Conservation (phyloP, 2,113 vertebrate genomes). For the Lophura nycthemera region DNA sequence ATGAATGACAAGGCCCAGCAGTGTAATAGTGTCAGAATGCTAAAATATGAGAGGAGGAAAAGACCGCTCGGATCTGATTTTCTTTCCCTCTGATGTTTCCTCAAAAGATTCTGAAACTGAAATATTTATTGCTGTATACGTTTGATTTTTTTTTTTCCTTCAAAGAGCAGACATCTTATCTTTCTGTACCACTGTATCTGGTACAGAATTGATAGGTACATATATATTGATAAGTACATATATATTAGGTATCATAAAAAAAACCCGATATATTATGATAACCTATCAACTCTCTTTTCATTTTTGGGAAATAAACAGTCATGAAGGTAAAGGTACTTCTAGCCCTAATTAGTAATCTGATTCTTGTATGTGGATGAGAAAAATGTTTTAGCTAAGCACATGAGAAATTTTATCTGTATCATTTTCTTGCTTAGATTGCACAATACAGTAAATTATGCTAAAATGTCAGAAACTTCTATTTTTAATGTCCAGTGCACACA, state of each 20-base stretch:
- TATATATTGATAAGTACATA: neutral
- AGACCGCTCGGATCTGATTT: constrained; percentile 22
- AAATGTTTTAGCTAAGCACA: neutral
- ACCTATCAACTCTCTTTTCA: neutral
- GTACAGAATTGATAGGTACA: neutral
- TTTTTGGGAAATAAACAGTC: neutral
- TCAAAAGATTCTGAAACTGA: constrained; percentile 13
- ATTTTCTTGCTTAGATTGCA: neutral
- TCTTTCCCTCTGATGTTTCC: constrained; percentile 17
- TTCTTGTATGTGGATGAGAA: neutral
- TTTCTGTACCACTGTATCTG: neutral
- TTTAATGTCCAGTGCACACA: neutral
- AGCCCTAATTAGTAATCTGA: neutral
- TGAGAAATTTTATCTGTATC: neutral
- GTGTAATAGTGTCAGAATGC: neutral
- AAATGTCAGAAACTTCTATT: neutral
- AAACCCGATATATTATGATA: neutral
- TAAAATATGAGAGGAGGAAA: neutral
- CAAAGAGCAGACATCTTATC: neutral
- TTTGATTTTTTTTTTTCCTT: neutral
- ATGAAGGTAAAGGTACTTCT: neutral
- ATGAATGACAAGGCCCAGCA: neutral
- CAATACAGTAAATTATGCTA: neutral
- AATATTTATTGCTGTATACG: constrained; percentile 21
- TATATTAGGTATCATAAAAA: neutral